These are phyloP conservation scores for Phyllotreta striolata DNA, from an alignment of 2,888 invertebrate genomes.

Conservation along the genomic window DNA sequence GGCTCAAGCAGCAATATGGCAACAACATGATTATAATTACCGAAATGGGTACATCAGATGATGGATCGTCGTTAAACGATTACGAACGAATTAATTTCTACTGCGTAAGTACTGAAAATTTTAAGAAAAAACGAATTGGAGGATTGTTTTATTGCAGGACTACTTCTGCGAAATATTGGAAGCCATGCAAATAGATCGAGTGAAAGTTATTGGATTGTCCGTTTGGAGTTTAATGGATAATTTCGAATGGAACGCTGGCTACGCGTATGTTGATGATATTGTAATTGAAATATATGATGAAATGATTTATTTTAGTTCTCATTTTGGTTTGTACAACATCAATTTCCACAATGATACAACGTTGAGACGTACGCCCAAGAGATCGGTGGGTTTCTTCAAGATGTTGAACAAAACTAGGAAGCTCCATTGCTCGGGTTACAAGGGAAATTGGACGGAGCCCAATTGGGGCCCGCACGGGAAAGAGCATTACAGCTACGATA, in stretches of 20 bases:
- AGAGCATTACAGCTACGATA: no score
- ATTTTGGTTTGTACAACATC: slow-evolving; percentile 1
- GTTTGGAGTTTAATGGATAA: slow-evolving; percentile 53
- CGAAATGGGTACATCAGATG: slow-evolving; percentile 43
- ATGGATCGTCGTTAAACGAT: slow-evolving; percentile 39
- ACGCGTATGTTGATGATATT: slow-evolving; percentile 39
- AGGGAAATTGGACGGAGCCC: no score
- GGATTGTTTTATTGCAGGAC: slow-evolving; percentile 1
- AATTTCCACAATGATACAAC: neutral
- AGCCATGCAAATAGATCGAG: slow-evolving; percentile 55
- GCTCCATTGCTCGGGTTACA: neutral
- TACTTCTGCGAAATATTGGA: slow-evolving; percentile 61
- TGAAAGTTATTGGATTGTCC: slow-evolving; percentile 58
- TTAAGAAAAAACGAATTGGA: no score
- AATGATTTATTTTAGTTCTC: slow-evolving; percentile 2
- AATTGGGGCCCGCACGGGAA: no score
- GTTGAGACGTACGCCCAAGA: slow-evolving; percentile 2
- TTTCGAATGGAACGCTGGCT: slow-evolving; percentile 61
- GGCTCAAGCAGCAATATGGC: slow-evolving; percentile 42
- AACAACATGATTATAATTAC: slow-evolving; percentile 44
- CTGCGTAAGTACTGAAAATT: no score
- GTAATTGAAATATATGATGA: neutral
- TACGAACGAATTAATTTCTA: slow-evolving; percentile 33
- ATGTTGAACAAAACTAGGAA: neutral
- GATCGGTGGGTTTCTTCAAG: neutral